Base-by-base conservation (phyloP, 2,797 vertebrate species). In the Astyanax mexicanus region DNA sequence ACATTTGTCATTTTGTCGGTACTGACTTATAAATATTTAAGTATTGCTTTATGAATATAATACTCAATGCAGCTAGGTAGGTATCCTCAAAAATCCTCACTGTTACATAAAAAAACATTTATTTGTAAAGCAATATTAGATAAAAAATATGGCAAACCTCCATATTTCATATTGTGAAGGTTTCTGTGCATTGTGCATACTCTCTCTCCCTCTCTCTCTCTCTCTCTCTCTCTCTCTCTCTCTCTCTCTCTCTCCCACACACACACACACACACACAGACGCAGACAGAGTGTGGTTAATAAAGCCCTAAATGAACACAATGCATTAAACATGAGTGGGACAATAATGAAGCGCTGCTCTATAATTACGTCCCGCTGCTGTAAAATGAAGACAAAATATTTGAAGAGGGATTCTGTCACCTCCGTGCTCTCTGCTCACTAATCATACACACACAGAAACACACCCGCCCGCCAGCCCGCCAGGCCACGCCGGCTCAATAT, bases 341-440 rank as follows among this genome's bases (percentile, higher is more conserved):
- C 86, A 69, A 84, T 93, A 94, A 94, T 92, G 91, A 93, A 93
- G 91, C 91, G 89, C 91, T 92, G 92, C 92, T 92, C 91, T 85
- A 87, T 93, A 93, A 92, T 93, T 93, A 91, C 89, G 89, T 92
- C 89, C 88, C 89, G 84, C 88, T 88, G 90, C 89, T 81, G 87
- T 91, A 91, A 92, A 94, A 94, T 93, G 91, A 93, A 94, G 92
- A 93, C 91, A 94, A 93, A 94, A 93, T 92, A 94, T 94, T 94
- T 93, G 90, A 93, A 93, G 89, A 93, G 90, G 90, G 91, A 91
- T 94, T 91, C 91, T 94, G 93, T 94, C 92, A 94, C 92, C 92
- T 92, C 89, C 89, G 87, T 88, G 90, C 90, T 90, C 89, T 88
- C 61, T 87, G 88, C 90, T 91, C 92, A 94, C 92, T 93, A 93